Conservation (phyloP, 2,113 vertebrate genomes). For the Anarhynchus alexandrinus region DNA sequence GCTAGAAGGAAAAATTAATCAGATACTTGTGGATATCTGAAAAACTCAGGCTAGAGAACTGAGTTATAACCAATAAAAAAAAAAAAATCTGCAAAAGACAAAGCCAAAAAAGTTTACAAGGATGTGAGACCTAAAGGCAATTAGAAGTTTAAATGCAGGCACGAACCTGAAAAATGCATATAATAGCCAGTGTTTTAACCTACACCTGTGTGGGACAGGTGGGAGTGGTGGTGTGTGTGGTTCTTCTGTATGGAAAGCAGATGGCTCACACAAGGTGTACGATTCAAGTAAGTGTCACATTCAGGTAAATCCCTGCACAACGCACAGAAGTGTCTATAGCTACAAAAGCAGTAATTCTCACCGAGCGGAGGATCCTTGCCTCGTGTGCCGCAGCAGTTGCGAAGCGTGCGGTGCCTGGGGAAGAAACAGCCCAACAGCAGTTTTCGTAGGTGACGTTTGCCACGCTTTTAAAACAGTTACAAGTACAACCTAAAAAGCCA, state of each 20-base stretch:
- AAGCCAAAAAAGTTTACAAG: background rate
- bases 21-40: background rate
- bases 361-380: background rate
- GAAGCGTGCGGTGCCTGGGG: fast-evolving
- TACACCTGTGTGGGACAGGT: background rate
- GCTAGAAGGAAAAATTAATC: background rate
- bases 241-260: background rate
- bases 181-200: background rate
- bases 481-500: slow-evolving; percentile 16
- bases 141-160: background rate
- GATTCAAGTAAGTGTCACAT: background rate
- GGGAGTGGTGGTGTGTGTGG: background rate
- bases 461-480: slow-evolving; percentile 31
- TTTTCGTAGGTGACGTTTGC: slow-evolving; percentile 3
- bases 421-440: background rate
- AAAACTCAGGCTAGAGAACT: background rate
- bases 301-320: background rate
- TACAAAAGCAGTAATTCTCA: background rate
- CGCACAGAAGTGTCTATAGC: background rate
- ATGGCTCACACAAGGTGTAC: background rate
- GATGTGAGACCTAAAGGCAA: background rate
- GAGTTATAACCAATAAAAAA: background rate
- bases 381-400: fast-evolving
- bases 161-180: background rate
- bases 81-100: background rate